These are phyloP conservation scores for Meteorus colon DNA, from an alignment of 2,888 invertebrate genomes.

Conservation along the genomic window DNA sequence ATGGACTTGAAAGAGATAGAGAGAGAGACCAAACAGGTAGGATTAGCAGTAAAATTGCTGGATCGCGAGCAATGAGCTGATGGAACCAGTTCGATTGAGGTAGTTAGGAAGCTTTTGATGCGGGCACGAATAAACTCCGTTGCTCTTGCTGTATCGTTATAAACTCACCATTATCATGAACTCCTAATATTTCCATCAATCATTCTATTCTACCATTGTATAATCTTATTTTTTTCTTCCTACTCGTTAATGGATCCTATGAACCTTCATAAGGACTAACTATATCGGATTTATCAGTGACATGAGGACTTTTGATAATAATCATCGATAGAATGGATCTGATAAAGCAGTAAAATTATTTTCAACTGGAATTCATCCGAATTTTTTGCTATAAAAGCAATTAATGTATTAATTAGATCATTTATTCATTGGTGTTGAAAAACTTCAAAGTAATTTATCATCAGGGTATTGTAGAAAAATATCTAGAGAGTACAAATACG, in stretches of 20 bases:
- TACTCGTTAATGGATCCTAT: not conserved
- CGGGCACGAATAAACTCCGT: not conserved
- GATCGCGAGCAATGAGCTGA: slow-evolving; percentile 22
- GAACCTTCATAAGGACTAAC: too few species aligned
- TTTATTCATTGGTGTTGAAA: too few species aligned
- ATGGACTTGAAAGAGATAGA: not conserved
- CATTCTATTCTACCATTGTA: not conserved
- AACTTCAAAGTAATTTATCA: too few species aligned
- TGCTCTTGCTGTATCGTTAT: not conserved
- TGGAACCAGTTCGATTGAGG: not conserved
- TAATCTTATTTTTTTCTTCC: not conserved
- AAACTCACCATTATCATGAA: not conserved
- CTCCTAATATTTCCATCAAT: not conserved
- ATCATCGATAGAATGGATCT: too few species aligned
- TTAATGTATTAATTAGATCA: too few species aligned
- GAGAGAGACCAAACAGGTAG: not conserved
- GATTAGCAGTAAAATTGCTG: slow-evolving; percentile 25
- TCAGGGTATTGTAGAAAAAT: too few species aligned
- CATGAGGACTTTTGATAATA: too few species aligned
- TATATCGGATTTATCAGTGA: too few species aligned
- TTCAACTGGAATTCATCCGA: too few species aligned
- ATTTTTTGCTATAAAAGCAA: too few species aligned
- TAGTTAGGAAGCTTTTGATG: not conserved
- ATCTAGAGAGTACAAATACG: too few species aligned
- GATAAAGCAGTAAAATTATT: too few species aligned